phyloP scores from a whole-genome alignment of 2,888 invertebrate genomes.

The Lissocephala sabroskyi region DNA sequence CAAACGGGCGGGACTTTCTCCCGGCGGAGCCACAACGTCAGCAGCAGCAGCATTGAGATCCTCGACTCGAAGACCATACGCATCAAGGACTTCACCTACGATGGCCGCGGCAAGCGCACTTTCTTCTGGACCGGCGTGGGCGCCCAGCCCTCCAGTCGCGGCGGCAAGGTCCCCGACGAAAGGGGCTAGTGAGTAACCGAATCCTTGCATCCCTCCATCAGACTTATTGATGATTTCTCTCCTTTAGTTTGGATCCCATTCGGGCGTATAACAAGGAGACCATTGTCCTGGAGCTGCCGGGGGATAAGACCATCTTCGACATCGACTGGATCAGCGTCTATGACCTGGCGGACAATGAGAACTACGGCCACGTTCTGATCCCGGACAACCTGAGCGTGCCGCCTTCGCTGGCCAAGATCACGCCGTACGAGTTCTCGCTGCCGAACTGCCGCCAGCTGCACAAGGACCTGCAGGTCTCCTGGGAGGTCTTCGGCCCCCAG shows the following conservation, averaged over 20 bases:
- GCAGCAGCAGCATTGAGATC: constrained; percentile 82
- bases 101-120: constrained; percentile 83
- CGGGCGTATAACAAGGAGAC: constrained; percentile 82
- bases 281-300: constrained; percentile 83
- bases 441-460: constrained; percentile 91
- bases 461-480: constrained; percentile 85
- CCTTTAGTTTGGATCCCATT: constrained; percentile 82
- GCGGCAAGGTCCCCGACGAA: constrained; percentile 89
- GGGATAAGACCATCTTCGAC: constrained; percentile 85
- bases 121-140: constrained; percentile 93
- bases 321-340: constrained; percentile 89
- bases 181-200: constrained; percentile 87
- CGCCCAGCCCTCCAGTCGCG: constrained; percentile 87
- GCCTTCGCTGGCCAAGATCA: constrained; percentile 82
- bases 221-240: neutral
- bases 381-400: constrained; percentile 89
- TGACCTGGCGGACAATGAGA: constrained; percentile 79
- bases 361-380: constrained; percentile 83
- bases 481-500: constrained; percentile 93
- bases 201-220: neutral
- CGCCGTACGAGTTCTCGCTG: constrained; percentile 77
- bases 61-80: constrained; percentile 86
- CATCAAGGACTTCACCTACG: constrained; percentile 84
- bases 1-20: constrained; percentile 76
- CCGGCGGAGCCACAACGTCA: constrained; percentile 78